Base-by-base conservation (phyloP, 2,888 invertebrate genomes). In the Masnerella sp. region DNA sequence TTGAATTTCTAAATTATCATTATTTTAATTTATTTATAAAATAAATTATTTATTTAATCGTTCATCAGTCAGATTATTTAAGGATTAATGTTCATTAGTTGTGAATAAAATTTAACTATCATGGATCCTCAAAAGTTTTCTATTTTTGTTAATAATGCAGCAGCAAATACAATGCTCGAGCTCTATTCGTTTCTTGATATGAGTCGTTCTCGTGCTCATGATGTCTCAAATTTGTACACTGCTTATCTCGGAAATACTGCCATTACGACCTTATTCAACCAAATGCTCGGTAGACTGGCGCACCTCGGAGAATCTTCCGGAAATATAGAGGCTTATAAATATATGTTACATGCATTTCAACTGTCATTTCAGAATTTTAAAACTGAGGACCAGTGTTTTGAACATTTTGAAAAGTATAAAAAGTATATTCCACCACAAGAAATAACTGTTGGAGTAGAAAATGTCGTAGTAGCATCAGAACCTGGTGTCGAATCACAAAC, bases 71-170 rank as follows among this genome's bases (percentile, higher is more conserved):
- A 12, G 11, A 11, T 9, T 34, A 34, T 34, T 34, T 5, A 11
- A 2, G 9, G 12, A 4, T 11, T 11, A 11, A 34, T n/a, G n/a
- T n/a, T n/a, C n/a, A n/a, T n/a, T 20, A 42, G 20, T 18, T 17
- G 7, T 38, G 4, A 20, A 42, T 12, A 18, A 9, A n/a, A 20
- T 9, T 32, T 49, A 49, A 17, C n/a, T 12, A 20, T 20, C 8
- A 68, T 68, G 68, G 68, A 68, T 42, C 42, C 52, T n/a, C 40
- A 52, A 28, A 64, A 30, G 11, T 64, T 64, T 11, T 9, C 18
- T 25, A 5, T 47, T 1, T 56, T 15, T 38, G 34, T 65, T 17
- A 2, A 43, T 15, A 20, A 54, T 18, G 34, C 34, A n/a, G 47
- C 47, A 45, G 43, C 38, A 11, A 8, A 54, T 52, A 30, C 45